Conservation (phyloP, 1,140 invertebrate species). For the Dendroctonus valens region DNA sequence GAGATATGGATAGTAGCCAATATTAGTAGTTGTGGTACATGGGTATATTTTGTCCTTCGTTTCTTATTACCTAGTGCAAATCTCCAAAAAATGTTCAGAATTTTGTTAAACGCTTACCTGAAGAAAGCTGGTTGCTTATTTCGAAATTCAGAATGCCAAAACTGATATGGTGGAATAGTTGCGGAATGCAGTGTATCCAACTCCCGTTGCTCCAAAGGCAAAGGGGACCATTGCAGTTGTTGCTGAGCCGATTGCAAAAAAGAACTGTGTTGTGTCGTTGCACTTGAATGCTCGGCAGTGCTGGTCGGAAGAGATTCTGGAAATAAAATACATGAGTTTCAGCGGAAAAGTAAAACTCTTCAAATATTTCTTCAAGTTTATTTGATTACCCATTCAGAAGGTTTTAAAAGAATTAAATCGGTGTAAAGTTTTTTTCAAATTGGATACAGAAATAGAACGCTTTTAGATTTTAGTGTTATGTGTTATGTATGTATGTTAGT, state of each 20-base stretch:
- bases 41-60: too few relatives aligned
- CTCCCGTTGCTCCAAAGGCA: conserved; percentile 76
- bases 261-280: conserved; percentile 50
- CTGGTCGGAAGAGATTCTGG: conserved; percentile 68
- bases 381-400: too few relatives aligned
- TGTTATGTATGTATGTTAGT: too few relatives aligned
- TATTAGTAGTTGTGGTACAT: too few relatives aligned
- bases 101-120: conserved; percentile 37
- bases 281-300: conserved; percentile 64
- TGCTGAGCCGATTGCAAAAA: conserved; percentile 57
- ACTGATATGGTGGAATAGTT: conserved; percentile 81
- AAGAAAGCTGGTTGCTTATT: conserved; percentile 87
- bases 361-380: neutral
- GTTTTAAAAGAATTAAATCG: too few relatives aligned
- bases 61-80: too few relatives aligned
- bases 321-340: conserved; percentile 15
- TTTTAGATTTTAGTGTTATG: too few relatives aligned
- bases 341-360: neutral
- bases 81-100: too few relatives aligned
- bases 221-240: conserved; percentile 70
- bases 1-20: too few relatives aligned
- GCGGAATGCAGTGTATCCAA: conserved; percentile 78
- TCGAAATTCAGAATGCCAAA: conserved; percentile 88
- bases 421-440: too few relatives aligned
- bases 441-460: too few relatives aligned